These are phyloP conservation scores for Phaedon cochleariae DNA, from an alignment of 2,888 invertebrate genomes.

Conservation along the genomic window DNA sequence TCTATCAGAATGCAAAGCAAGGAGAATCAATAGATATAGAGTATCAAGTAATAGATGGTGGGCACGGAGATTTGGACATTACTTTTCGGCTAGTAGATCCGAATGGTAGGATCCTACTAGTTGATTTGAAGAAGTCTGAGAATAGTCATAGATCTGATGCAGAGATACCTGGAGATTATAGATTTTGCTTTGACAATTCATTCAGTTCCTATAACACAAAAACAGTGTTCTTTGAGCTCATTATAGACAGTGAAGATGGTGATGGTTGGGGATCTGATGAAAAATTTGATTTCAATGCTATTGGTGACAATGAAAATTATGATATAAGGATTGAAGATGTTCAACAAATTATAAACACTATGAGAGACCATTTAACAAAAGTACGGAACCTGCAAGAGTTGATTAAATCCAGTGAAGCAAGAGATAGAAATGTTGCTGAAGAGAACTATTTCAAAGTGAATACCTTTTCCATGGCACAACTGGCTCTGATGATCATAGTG, in stretches of 20 bases:
- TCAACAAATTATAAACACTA: conserved; percentile 71
- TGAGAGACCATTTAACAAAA: conserved; percentile 69
- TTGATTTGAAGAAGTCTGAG: conserved; percentile 77
- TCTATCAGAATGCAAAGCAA: conserved; percentile 71
- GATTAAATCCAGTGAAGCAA: conserved; percentile 77
- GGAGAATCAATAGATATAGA: conserved; percentile 79
- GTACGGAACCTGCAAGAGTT: conserved; percentile 74
- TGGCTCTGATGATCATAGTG: conserved; percentile 76
- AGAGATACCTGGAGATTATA: conserved; percentile 74
- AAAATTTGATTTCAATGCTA: conserved; percentile 61
- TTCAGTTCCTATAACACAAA: conserved; percentile 85
- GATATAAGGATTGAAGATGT: conserved; percentile 71
- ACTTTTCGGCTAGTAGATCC: conserved; percentile 80
- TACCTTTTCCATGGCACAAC: conserved; percentile 78
- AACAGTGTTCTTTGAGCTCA: conserved; percentile 83
- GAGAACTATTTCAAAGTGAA: conserved; percentile 84
- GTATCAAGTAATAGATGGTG: conserved; percentile 89
- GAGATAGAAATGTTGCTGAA: conserved; percentile 84
- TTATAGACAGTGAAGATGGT: conserved; percentile 69
- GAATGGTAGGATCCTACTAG: conserved; percentile 69
- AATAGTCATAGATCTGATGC: conserved; percentile 73
- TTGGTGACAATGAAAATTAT: conserved; percentile 63
- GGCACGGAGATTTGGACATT: conserved; percentile 83
- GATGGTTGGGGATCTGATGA: conserved; percentile 65
- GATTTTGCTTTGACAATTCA: conserved; percentile 88